A percentile compares a stretch with the other conserved stretches of the same genome.
These are phyloP conservation scores for Hypomesus transpacificus DNA, from an alignment of 2,113 vertebrate species.

Conservation along the genomic window DNA sequence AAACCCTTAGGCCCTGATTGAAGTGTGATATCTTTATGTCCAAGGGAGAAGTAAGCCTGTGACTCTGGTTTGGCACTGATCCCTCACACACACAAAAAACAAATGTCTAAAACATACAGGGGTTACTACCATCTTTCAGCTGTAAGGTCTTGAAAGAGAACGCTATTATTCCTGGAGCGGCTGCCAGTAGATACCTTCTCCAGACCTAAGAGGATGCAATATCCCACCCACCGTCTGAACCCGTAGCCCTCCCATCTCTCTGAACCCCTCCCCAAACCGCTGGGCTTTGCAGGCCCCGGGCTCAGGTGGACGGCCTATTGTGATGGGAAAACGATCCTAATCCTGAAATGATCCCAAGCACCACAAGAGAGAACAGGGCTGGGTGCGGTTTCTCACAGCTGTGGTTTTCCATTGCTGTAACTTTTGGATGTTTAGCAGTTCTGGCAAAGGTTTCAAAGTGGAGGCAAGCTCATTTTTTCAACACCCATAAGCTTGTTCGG, in stretches of 20 bases:
- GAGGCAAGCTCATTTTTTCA: conserved; percentile 17
- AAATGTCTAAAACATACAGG: conserved; percentile 7
- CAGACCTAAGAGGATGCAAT: background rate
- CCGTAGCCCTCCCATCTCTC: conserved; percentile 1
- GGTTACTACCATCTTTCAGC: conserved; percentile 13
- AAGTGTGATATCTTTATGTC: conserved; percentile 31
- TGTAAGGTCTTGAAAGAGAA: conserved; percentile 12
- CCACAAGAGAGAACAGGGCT: conserved; percentile 12
- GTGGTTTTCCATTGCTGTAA: conserved; percentile 20
- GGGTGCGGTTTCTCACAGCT: conserved; percentile 25
- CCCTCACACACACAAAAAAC: background rate
- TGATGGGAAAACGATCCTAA: conserved; percentile 21
- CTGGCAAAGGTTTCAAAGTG: conserved; percentile 30
- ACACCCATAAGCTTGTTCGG: conserved; percentile 27
- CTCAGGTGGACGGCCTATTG: conserved; percentile 11
- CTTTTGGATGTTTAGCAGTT: conserved; percentile 23
- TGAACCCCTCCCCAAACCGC: background rate
- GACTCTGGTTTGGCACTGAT: conserved; percentile 3
- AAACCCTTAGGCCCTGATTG: conserved; percentile 15
- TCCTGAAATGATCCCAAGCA: conserved; percentile 19
- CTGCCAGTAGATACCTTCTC: background rate
- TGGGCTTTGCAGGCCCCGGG: background rate
- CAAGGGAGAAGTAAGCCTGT: background rate
- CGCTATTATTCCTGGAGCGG: conserved; percentile 5
- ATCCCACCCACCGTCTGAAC: conserved; percentile 11